phyloP scores from a whole-genome alignment of 2,797 vertebrate genomes.

The Falco naumanni region DNA sequence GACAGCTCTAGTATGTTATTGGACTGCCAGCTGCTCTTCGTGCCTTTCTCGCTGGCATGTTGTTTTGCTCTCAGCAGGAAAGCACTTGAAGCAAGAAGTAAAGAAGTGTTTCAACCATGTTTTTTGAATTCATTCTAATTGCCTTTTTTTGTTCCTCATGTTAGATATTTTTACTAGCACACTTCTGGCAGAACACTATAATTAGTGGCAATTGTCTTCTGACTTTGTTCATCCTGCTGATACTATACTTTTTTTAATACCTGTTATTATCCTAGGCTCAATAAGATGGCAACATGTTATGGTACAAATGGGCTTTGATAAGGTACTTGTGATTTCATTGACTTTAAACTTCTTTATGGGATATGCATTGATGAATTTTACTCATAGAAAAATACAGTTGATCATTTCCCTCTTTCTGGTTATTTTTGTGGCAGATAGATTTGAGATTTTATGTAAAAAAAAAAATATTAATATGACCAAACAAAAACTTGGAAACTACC shows the following conservation, averaged over 20 bases:
- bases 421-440: neutral
- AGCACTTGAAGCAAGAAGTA: slow-evolving; percentile 35
- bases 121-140: slow-evolving; percentile 32
- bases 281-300: neutral
- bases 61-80: slow-evolving; percentile 55
- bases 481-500: neutral
- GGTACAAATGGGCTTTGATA: neutral
- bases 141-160: neutral
- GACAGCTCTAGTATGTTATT: slow-evolving; percentile 32
- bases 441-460: neutral
- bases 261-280: neutral
- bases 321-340: neutral
- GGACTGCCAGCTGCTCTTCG: slow-evolving; percentile 47
- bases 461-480: neutral
- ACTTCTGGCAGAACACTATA: neutral
- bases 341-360: neutral
- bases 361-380: neutral
- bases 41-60: slow-evolving; percentile 12
- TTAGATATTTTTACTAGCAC: neutral
- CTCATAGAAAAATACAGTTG: neutral
- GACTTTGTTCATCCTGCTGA: neutral
- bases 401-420: neutral
- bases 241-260: neutral
- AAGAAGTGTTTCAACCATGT: slow-evolving; percentile 23
- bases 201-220: neutral